Conservation (phyloP, 2,888 invertebrate species). For the Teleogryllus oceanicus region DNA sequence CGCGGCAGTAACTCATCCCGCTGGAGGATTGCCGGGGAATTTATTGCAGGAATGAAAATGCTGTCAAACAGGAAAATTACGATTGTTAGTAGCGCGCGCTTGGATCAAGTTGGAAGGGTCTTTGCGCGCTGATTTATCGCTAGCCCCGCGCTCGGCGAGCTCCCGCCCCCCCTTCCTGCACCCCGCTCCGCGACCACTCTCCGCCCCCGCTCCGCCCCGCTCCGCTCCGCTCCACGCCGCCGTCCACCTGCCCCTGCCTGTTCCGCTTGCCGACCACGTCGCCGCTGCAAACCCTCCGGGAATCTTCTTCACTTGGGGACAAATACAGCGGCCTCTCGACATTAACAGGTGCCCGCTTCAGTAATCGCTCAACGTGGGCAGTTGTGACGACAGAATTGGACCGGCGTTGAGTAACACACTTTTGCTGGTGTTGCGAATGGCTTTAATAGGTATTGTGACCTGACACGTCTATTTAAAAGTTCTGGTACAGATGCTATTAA, state of each 20-base stretch:
- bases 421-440: no score
- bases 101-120: constrained; percentile 18
- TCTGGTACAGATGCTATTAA: no score
- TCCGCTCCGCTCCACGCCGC: not conserved
- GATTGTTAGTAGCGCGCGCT: constrained; percentile 7
- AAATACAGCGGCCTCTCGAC: no score
- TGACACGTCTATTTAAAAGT: no score
- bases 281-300: no score
- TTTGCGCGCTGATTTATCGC: not conserved
- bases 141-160: not conserved
- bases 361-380: no score
- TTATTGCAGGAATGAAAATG: constrained; percentile 18
- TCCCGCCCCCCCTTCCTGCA: not conserved
- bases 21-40: not conserved
- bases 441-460: no score
- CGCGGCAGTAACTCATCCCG: not conserved
- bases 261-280: no score
- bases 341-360: no score
- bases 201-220: not conserved
- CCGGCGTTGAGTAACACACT: no score
- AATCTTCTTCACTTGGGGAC: no score
- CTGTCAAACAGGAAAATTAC: constrained; percentile 9
- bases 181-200: not conserved
- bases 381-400: no score
- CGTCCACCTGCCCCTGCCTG: not conserved